A percentile compares a stretch with the other conserved stretches of the same genome.
phyloP scores from a whole-genome alignment of 1,140 invertebrate species.

The Zaprionus gabonicus region DNA sequence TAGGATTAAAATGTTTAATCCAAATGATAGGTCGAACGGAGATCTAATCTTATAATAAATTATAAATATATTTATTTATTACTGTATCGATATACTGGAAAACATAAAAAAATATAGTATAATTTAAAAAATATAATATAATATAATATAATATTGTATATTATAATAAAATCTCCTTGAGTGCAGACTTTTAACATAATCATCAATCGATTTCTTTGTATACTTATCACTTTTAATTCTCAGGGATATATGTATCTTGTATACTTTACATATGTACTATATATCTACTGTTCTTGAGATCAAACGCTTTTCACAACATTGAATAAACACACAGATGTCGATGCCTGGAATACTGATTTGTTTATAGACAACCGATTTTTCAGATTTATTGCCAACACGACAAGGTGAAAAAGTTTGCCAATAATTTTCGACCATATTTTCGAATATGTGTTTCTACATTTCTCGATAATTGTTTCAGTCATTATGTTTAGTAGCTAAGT shows the following conservation, averaged over 20 bases:
- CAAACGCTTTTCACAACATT: not conserved
- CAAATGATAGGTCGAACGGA: too few relatives aligned
- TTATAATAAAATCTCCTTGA: too few relatives aligned
- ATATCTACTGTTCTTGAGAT: not conserved
- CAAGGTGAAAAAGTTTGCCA: slow-evolving; percentile 14
- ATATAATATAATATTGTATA: too few relatives aligned
- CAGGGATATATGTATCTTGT: not conserved
- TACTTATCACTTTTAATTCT: not conserved
- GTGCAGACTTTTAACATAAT: too few relatives aligned
- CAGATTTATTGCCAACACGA: slow-evolving; percentile 5
- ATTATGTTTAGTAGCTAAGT: slow-evolving; percentile 41
- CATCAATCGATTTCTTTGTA: too few relatives aligned
- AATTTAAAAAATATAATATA: too few relatives aligned
- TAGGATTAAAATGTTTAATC: not conserved
- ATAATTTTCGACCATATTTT: slow-evolving; percentile 36
- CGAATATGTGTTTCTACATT: slow-evolving; percentile 24
- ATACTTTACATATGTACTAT: not conserved
- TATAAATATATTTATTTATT: too few relatives aligned
- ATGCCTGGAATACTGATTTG: not conserved
- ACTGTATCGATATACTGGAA: too few relatives aligned
- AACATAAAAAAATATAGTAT: too few relatives aligned
- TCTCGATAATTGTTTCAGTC: slow-evolving; percentile 55
- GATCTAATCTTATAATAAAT: too few relatives aligned
- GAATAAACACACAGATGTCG: too few relatives aligned
- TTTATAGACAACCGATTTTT: slow-evolving; percentile 2